phyloP scores from a whole-genome alignment of 2,888 invertebrate genomes.

The Andrena flavipes region DNA sequence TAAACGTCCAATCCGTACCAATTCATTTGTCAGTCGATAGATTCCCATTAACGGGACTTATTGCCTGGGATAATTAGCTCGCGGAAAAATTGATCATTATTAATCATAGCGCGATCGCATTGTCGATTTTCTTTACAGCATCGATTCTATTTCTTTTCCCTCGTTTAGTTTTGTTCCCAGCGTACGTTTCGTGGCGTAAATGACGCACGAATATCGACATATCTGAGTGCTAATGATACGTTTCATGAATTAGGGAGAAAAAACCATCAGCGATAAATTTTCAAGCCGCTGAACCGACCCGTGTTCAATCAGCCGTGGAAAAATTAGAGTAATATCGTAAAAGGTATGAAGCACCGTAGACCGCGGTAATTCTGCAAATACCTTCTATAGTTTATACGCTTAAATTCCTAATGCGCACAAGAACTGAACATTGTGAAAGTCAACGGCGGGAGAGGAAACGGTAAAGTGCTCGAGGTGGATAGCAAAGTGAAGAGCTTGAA shows the following conservation, averaged over 20 bases:
- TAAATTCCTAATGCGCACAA: constrained; percentile 12
- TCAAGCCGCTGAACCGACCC: neutral
- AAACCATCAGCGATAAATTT: constrained; percentile 11
- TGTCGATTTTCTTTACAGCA: constrained; percentile 34
- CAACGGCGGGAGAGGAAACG: neutral
- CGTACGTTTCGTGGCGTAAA: neutral
- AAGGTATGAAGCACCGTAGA: neutral
- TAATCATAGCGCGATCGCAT: constrained; percentile 15
- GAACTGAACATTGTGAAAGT: too few species aligned
- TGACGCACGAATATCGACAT: constrained; percentile 8
- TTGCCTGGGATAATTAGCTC: constrained; percentile 34
- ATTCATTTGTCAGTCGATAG: constrained; percentile 46
- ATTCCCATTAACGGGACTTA: constrained; percentile 45
- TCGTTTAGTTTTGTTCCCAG: neutral
- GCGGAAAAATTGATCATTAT: constrained; percentile 32
- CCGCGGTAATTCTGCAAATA: constrained; percentile 8
- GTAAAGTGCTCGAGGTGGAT: constrained; percentile 17
- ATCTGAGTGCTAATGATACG: constrained; percentile 25
- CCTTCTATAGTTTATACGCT: constrained; percentile 1
- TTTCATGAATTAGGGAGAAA: neutral
- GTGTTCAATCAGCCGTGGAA: neutral
- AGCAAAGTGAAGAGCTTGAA: constrained; percentile 29
- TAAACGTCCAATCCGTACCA: constrained; percentile 20
- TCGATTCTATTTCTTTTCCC: constrained; percentile 1
- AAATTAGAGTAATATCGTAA: constrained; percentile 10